Evolutionary conservation across 2,797 vertebrate genomes (phyloP), one percentile per base, ranked within the genome.

Genomic region (Rhynchotus rufescens): DNA sequence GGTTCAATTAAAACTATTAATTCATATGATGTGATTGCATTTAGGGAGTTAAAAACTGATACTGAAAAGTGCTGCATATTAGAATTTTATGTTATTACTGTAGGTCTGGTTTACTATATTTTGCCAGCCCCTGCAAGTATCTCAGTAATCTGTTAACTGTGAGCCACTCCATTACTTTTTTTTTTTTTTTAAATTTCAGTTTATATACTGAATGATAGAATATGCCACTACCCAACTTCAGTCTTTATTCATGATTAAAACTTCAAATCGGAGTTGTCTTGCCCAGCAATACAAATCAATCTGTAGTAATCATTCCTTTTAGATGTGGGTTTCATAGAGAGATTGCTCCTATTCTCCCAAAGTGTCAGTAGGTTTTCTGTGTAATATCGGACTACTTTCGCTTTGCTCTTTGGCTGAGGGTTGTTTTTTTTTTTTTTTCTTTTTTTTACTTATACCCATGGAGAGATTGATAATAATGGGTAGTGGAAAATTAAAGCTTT

Each of bases 1-100:
- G 87, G 52, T 78, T 95, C 89, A 82, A 82, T 93, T 94, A 93
- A 80, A 88, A 47, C 80, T 75, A 95, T 94, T 95, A 95, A 92
- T 93, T 59, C 93, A 87, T 95, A 81, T 73, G 74, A 86, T 90
- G 72, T 91, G 94, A 91, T 86, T 90, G 75, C 60, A 88, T 94
- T 95, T 56, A 83, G 87, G 49, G 76, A 93, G 64, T 91, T 91
- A 65, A 52, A 62, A 78, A 88, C 44, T 87, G 47, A 67, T 80
- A 49, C 85, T 68, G 54, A 67, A 80, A 94, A 92, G 62, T 90
- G 73, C 62, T 93, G 56, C 72, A 78, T 88, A 4, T 91, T 91
- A 82, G 65, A 68, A 51, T 94, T 95, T 92, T 88, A 68, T 85
- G 7, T 11, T 86, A 5, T 69, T 94, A 15, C 64, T 59, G 13